These are phyloP conservation scores for Choloepus hoffmanni DNA, from an alignment of 2,113 vertebrate genomes.

Conservation along the genomic window DNA sequence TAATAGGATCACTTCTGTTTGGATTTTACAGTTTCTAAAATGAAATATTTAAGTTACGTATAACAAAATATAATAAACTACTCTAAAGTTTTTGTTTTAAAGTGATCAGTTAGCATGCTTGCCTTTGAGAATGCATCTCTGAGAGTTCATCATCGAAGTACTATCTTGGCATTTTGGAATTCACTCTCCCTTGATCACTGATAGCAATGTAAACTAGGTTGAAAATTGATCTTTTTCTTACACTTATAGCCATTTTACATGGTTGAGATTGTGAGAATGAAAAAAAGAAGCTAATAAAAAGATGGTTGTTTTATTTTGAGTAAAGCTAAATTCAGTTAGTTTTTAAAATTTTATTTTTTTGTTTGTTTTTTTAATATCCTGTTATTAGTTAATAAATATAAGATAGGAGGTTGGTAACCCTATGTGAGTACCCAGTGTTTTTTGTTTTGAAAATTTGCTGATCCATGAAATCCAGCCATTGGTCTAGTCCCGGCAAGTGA, in stretches of 20 bases:
- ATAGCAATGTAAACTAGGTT: not conserved
- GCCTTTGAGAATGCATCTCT: constrained; percentile 53
- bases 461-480: constrained; percentile 1
- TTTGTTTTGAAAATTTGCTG: constrained; percentile 30
- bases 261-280: not conserved
- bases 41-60: constrained; percentile 14
- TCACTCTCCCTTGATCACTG: constrained; percentile 31
- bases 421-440: not conserved
- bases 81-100: constrained; percentile 11
- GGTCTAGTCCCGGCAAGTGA: not conserved
- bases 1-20: constrained; percentile 69
- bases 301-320: constrained; percentile 34
- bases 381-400: constrained; percentile 20
- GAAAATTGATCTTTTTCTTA: not conserved
- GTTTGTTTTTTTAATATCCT: not conserved
- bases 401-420: not conserved
- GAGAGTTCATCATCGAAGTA: not conserved
- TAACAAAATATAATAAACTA: constrained; percentile 42
- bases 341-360: not conserved
- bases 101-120: not conserved
- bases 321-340: not conserved
- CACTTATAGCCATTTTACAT: not conserved
- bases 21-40: constrained; percentile 39
- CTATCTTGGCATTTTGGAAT: constrained; percentile 21
- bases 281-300: not conserved